Conservation (phyloP, 2,113 vertebrate genomes). For the Puma concolor region DNA sequence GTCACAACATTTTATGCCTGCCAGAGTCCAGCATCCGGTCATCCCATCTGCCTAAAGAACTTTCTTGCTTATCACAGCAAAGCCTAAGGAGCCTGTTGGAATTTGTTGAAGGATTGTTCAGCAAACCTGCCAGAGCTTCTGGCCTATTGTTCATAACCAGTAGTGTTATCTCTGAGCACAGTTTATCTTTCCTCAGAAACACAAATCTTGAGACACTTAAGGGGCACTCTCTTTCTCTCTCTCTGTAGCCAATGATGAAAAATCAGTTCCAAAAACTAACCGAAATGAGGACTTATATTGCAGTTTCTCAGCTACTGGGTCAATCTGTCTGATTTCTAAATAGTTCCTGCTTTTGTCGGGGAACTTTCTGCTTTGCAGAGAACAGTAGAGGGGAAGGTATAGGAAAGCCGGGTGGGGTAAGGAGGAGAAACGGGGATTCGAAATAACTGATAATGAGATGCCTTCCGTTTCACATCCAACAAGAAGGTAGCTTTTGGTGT, state of each 20-base stretch:
- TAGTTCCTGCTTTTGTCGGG: conserved; percentile 57
- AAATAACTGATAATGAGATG: background rate
- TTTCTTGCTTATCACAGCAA: conserved; percentile 17
- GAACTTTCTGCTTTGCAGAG: conserved; percentile 39
- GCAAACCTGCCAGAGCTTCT: conserved; percentile 29
- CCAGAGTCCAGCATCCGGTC: background rate
- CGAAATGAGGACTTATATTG: background rate
- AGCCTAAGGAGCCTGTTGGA: background rate
- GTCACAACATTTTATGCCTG: background rate
- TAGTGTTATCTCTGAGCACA: background rate
- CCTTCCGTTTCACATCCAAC: background rate
- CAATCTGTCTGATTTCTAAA: background rate
- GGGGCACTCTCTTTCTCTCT: background rate
- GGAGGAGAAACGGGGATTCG: background rate
- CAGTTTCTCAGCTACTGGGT: background rate
- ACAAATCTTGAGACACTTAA: conserved; percentile 43
- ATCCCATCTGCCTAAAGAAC: background rate
- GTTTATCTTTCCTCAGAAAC: conserved; percentile 56
- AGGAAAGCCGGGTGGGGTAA: background rate
- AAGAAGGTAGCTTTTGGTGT: background rate
- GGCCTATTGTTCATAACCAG: conserved; percentile 33
- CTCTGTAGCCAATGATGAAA: background rate
- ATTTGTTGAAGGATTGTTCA: conserved; percentile 15
- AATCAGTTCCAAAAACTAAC: background rate
- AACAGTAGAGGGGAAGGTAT: background rate